These are phyloP conservation scores for Ciconia stormi DNA, from an alignment of 2,113 vertebrate genomes.

Conservation along the genomic window DNA sequence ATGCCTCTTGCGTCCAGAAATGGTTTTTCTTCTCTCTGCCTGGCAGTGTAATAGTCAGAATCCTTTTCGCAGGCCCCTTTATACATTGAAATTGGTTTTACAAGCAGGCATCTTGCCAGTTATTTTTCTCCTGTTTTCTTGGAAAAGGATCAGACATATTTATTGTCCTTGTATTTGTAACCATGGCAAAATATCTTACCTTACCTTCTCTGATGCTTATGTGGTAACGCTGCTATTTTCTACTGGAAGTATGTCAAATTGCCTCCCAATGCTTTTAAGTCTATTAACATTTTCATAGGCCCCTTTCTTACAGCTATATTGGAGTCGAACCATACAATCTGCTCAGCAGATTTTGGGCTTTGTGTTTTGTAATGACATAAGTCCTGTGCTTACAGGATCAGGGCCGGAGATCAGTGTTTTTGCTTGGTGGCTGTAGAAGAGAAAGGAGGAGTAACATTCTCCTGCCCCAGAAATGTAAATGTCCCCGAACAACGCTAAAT, in stretches of 20 bases:
- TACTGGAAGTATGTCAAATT: slow-evolving; percentile 53
- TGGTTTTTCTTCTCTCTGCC: not conserved
- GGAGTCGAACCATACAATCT: not conserved
- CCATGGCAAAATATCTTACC: slow-evolving; percentile 32
- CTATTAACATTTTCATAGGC: slow-evolving; percentile 42
- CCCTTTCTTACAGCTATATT: not conserved
- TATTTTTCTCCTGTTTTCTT: slow-evolving; percentile 20
- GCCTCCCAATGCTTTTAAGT: not conserved
- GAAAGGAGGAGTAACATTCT: not conserved
- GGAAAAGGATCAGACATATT: not conserved
- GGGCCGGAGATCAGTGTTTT: not conserved
- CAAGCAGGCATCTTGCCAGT: not conserved
- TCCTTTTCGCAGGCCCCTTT: not conserved
- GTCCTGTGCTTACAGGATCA: not conserved
- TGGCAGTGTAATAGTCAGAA: not conserved
- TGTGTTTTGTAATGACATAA: not conserved
- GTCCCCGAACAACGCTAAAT: not conserved
- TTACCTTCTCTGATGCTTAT: not conserved
- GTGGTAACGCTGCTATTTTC: not conserved
- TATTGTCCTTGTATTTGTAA: slow-evolving; percentile 45
- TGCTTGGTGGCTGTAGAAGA: not conserved
- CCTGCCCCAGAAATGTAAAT: not conserved
- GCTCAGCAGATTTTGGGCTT: not conserved
- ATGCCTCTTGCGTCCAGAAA: not conserved
- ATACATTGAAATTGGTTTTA: slow-evolving; percentile 15